Evolutionary conservation across 1,140 invertebrate genomes (phyloP).

Genomic region (Heliconius eleuchia): DNA sequence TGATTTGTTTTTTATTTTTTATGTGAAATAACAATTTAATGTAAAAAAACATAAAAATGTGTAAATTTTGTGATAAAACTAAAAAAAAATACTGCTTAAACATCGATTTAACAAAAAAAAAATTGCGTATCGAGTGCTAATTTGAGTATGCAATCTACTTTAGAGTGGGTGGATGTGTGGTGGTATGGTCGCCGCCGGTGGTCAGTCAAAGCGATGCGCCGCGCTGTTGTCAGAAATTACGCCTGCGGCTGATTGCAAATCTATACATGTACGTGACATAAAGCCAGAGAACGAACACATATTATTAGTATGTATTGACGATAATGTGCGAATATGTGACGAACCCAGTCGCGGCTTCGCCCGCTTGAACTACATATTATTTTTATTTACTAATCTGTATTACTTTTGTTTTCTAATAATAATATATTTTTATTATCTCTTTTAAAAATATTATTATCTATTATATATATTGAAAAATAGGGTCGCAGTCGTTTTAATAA

Average conservation of each 20-base stretch:
- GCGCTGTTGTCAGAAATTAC: slow-evolving; percentile 43
- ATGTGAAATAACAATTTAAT: no score
- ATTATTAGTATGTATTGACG: not conserved
- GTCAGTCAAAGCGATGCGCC: slow-evolving; percentile 36
- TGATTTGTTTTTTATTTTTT: no score
- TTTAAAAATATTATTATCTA: no score
- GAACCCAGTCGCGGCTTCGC: not conserved
- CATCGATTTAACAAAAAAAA: no score
- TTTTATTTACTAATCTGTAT: not conserved
- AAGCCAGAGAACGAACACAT: not conserved
- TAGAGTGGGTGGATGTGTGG: not conserved
- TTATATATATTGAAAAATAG: no score
- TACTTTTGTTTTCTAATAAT: not conserved
- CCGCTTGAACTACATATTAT: not conserved
- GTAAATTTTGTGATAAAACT: no score
- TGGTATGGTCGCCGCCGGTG: not conserved
- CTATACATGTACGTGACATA: slow-evolving; percentile 33
- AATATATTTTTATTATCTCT: no score
- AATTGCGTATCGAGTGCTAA: not conserved
- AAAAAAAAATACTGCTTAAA: no score
- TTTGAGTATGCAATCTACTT: not conserved
- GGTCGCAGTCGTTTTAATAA: no score
- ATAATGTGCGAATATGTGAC: not conserved
- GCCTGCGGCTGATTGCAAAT: slow-evolving; percentile 50
- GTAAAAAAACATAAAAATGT: no score